These are phyloP conservation scores for Chloropsis cyanopogon DNA, from an alignment of 2,113 vertebrate genomes.

Conservation along the genomic window DNA sequence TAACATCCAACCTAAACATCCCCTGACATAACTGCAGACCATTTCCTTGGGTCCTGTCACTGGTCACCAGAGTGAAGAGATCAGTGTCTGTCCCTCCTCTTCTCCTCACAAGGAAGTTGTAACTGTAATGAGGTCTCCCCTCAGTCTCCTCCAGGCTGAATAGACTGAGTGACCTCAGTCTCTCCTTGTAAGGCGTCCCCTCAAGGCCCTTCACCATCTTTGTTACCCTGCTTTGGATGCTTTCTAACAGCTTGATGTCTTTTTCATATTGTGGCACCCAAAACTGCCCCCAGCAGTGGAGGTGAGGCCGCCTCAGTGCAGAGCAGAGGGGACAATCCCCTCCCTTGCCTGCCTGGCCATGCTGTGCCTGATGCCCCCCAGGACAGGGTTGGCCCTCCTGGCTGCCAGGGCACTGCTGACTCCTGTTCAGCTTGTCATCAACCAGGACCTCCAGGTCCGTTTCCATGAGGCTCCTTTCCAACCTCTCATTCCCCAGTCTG, in stretches of 20 bases:
- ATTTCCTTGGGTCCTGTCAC: not conserved
- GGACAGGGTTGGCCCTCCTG: accelerated
- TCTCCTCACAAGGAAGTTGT: accelerated
- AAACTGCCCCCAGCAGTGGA: not conserved
- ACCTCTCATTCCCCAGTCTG: not conserved
- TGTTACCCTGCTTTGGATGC: not conserved
- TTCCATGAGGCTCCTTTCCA: not conserved
- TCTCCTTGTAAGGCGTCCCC: not conserved
- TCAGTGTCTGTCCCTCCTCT: not conserved
- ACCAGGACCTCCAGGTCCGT: not conserved
- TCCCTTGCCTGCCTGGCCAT: accelerated
- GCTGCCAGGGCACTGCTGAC: not conserved
- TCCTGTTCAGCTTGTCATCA: accelerated
- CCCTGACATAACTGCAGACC: not conserved
- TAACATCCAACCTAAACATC: not conserved
- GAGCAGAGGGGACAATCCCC: not conserved
- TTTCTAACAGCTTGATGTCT: not conserved
- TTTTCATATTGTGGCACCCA: not conserved
- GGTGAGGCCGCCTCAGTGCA: accelerated
- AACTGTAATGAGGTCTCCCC: not conserved
- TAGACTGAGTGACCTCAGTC: not conserved
- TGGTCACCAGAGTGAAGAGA: not conserved
- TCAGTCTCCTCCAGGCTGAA: not conserved
- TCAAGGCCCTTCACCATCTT: not conserved
- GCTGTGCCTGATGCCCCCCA: not conserved